Evolutionary conservation across 1,140 invertebrate genomes (phyloP).

Genomic region (Drosophila triauraria): DNA sequence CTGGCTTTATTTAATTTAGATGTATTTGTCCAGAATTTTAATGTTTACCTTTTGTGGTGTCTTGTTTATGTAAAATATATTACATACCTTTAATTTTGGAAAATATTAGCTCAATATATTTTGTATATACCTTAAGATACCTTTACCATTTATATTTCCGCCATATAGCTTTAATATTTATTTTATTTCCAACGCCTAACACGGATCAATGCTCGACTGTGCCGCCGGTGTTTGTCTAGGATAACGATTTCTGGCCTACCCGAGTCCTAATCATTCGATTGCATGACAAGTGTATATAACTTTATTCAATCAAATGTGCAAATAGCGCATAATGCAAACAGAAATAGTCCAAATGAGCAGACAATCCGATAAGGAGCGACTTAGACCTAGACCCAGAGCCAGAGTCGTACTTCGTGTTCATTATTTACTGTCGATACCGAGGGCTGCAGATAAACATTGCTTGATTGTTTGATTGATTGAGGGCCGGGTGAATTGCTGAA

Average conservation of each 20-base stretch:
- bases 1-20: background rate
- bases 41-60: background rate
- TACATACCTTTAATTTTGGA: too few species aligned
- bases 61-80: background rate
- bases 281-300: slow-evolving; percentile 75
- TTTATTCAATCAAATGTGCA: slow-evolving; percentile 66
- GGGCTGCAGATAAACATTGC: slow-evolving; percentile 44
- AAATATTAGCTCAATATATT: too few species aligned
- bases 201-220: slow-evolving; percentile 2
- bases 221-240: background rate
- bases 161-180: background rate
- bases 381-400: slow-evolving; percentile 10
- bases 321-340: slow-evolving; percentile 51
- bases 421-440: slow-evolving; percentile 68
- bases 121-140: too few species aligned
- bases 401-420: slow-evolving; percentile 23
- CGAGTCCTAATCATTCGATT: slow-evolving; percentile 66
- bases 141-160: background rate
- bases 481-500: slow-evolving; percentile 39
- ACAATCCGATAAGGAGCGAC: slow-evolving; percentile 28
- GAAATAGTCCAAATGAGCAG: slow-evolving; percentile 50
- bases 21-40: background rate
- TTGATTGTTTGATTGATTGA: slow-evolving; percentile 51
- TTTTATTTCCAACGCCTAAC: background rate
- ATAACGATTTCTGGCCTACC: slow-evolving; percentile 30